Percentiles rank a stretch among this genome's conserved stretches.
These are phyloP conservation scores for Gallinago media DNA, from an alignment of 2,113 vertebrate genomes.

Conservation along the genomic window DNA sequence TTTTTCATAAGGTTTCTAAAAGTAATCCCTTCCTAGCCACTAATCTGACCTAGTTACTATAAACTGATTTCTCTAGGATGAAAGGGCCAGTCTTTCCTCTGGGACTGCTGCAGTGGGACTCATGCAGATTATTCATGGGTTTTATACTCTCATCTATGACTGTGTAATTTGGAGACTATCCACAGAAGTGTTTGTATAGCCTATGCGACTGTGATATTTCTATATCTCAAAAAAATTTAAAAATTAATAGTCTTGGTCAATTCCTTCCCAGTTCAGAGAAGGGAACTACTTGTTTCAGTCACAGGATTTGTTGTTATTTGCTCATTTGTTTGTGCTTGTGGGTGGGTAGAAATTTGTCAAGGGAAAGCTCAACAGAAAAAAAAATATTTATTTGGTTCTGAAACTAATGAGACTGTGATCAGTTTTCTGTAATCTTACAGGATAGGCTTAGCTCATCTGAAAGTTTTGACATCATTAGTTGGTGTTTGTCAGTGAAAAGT, in stretches of 20 bases:
- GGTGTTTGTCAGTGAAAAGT: background rate
- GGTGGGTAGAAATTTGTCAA: background rate
- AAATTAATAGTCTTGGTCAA: background rate
- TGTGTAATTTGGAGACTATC: background rate
- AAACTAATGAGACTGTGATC: background rate
- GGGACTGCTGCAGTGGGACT: background rate
- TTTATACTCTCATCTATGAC: background rate
- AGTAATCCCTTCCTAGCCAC: constrained; percentile 17
- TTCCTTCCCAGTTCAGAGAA: background rate
- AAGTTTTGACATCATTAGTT: background rate
- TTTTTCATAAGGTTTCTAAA: background rate
- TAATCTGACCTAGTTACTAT: constrained; percentile 29
- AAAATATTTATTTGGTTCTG: background rate
- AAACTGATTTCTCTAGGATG: constrained; percentile 27
- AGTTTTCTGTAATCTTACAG: background rate
- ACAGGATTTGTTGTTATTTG: background rate
- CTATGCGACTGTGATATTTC: background rate
- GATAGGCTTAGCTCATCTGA: background rate
- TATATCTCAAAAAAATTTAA: background rate
- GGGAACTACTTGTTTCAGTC: background rate
- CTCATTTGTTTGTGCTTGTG: background rate
- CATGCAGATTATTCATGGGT: background rate
- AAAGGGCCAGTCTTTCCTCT: background rate
- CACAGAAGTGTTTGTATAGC: background rate
- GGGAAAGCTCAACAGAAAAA: background rate